These are phyloP conservation scores for Temnothorax ravouxi DNA, from an alignment of 2,888 invertebrate species.

Conservation along the genomic window DNA sequence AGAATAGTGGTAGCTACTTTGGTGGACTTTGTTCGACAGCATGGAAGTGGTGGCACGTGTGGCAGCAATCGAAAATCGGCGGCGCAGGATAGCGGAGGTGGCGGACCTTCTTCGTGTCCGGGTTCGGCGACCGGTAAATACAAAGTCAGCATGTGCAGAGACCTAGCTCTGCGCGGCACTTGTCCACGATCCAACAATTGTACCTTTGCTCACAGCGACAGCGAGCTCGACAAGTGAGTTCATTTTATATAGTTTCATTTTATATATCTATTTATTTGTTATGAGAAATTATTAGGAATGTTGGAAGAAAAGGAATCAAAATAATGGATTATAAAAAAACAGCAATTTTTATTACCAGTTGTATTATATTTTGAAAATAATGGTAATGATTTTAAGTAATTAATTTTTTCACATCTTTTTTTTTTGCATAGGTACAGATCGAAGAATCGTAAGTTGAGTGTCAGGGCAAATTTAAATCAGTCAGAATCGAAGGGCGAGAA, in stretches of 20 bases:
- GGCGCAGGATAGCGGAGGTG: constrained; percentile 87
- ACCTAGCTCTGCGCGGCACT: constrained; percentile 92
- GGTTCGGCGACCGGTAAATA: constrained; percentile 88
- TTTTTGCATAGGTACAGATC: constrained; percentile 88
- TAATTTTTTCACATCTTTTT: constrained; percentile 7
- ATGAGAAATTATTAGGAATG: neutral
- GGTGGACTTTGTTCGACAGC: constrained; percentile 92
- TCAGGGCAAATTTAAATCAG: constrained; percentile 78
- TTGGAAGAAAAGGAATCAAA: neutral
- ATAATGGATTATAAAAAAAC: constrained; percentile 14
- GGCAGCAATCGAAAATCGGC: constrained; percentile 89
- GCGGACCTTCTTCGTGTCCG: constrained; percentile 82
- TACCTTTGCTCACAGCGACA: constrained; percentile 96
- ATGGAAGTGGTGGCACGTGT: constrained; percentile 77
- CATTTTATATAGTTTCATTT: constrained; percentile 24
- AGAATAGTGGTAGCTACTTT: constrained; percentile 92
- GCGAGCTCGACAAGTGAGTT: constrained; percentile 94
- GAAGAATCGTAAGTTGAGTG: constrained; percentile 89
- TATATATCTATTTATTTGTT: neutral
- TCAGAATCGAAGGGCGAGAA: constrained; percentile 81
- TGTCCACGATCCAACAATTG: constrained; percentile 96
- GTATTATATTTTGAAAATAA: neutral
- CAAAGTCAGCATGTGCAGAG: constrained; percentile 96
- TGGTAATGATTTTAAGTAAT: neutral
- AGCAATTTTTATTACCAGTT: neutral